A percentile compares a stretch with the other conserved stretches of the same genome.
Conservation (phyloP, 2,888 invertebrate genomes). For the Micropterix aruncella region DNA sequence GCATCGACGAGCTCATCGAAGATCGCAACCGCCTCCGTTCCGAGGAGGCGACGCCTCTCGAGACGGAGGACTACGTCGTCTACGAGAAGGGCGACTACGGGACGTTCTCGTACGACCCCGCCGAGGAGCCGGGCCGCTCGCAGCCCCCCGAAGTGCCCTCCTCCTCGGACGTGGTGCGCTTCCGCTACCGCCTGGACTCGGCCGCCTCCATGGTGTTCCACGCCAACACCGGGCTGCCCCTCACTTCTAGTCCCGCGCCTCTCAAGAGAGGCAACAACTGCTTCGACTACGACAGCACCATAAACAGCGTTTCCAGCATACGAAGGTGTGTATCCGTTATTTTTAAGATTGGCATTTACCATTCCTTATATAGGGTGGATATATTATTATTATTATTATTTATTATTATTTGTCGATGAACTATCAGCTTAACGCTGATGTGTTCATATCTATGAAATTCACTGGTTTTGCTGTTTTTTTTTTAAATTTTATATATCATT, state of each 20-base stretch:
- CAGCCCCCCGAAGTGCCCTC: conserved; percentile 43
- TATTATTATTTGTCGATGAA: too few relatives aligned
- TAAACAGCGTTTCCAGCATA: conserved; percentile 65
- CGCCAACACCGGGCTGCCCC: conserved; percentile 63
- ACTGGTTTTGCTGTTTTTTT: too few relatives aligned
- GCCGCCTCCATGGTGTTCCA: conserved; percentile 78
- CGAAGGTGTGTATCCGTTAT: conserved; percentile 45
- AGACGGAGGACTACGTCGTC: conserved; percentile 26
- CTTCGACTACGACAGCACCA: conserved; percentile 73
- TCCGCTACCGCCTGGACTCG: conserved; percentile 59
- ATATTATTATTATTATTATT: too few relatives aligned
- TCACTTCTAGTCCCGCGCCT: conserved; percentile 80
- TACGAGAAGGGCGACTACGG: conserved; percentile 35
- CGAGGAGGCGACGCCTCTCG: conserved; percentile 23
- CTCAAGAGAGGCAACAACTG: conserved; percentile 59
- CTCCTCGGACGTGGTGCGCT: conserved; percentile 54
- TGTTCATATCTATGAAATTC: too few relatives aligned
- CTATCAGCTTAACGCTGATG: too few relatives aligned
- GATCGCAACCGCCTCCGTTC: conserved; percentile 18
- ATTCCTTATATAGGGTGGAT: too few relatives aligned
- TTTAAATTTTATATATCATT: too few relatives aligned
- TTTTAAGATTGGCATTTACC: too few relatives aligned
- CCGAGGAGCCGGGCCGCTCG: conserved; percentile 4
- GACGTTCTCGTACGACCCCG: conserved; percentile 15
- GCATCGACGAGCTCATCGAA: conserved; percentile 25